Conservation (phyloP, 2,113 vertebrate genomes). For the Atlantisia rogersi region DNA sequence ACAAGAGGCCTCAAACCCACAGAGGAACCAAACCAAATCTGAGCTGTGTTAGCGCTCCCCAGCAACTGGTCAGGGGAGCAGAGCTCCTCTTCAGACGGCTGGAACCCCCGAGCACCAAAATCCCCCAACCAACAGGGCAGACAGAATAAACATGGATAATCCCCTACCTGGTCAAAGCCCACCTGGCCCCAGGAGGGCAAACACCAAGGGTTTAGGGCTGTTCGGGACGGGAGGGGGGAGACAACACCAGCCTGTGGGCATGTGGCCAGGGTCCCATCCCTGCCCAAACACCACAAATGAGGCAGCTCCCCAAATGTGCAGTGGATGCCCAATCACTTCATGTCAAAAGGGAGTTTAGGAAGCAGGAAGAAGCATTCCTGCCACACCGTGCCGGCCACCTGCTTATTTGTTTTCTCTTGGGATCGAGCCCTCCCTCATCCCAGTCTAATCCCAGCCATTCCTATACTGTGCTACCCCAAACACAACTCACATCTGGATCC, state of each 20-base stretch:
- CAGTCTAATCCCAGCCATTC: not conserved
- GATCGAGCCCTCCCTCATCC: not conserved
- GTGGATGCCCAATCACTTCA: not conserved
- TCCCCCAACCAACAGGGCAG: not conserved
- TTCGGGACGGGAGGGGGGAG: not conserved
- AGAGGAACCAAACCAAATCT: not conserved
- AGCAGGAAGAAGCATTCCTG: not conserved
- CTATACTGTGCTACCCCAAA: fast-evolving
- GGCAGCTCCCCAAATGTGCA: fast-evolving
- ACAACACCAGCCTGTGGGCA: fast-evolving
- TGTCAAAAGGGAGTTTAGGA: not conserved
- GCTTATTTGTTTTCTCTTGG: not conserved
- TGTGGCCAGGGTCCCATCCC: not conserved
- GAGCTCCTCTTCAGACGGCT: not conserved
- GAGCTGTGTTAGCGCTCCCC: not conserved
- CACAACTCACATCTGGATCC: not conserved
- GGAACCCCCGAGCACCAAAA: not conserved
- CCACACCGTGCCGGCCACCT: fast-evolving
- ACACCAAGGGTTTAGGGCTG: not conserved
- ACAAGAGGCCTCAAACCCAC: fast-evolving
- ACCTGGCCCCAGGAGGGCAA: not conserved
- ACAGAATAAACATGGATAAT: not conserved
- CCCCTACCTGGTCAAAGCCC: not conserved
- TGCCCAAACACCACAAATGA: fast-evolving
- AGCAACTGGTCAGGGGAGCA: not conserved